A percentile compares a stretch with the other conserved stretches of the same genome.
These are phyloP conservation scores for Ornithorhynchus anatinus DNA, from an alignment of 2,113 vertebrate genomes.

Conservation along the genomic window DNA sequence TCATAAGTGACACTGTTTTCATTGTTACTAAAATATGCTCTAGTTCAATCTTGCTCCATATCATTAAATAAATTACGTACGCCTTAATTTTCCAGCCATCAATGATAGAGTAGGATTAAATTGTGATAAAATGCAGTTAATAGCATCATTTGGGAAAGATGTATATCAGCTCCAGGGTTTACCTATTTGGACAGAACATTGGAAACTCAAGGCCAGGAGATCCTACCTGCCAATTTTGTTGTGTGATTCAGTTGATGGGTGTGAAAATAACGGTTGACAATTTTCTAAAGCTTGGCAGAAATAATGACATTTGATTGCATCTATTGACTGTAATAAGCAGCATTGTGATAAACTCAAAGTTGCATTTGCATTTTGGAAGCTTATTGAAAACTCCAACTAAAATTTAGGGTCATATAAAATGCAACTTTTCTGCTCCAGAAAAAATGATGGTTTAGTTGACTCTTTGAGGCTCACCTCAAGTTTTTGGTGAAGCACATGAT, in stretches of 20 bases:
- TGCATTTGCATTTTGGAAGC: neutral
- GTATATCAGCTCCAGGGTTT: constrained; percentile 34
- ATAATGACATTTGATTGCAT: neutral
- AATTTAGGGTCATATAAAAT: neutral
- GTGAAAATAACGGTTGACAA: neutral
- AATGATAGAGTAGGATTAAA: constrained; percentile 17
- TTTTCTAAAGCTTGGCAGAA: neutral
- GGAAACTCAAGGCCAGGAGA: constrained; percentile 6
- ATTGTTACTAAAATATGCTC: constrained; percentile 8
- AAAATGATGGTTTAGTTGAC: no score
- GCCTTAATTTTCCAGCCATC: constrained; percentile 1
- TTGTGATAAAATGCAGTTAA: constrained; percentile 18
- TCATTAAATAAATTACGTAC: constrained; percentile 24
- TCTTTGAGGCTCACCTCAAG: no score
- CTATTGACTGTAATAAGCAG: neutral
- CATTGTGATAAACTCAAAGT: neutral
- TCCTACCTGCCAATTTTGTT: neutral
- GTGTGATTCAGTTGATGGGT: neutral
- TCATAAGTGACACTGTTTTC: constrained; percentile 17
- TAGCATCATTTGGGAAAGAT: constrained; percentile 24
- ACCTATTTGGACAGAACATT: neutral
- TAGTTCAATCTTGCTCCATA: constrained; percentile 2
- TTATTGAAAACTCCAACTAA: neutral
- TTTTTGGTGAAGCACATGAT: no score
- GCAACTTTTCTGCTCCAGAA: no score